Conservation (phyloP, 2,797 vertebrate genomes). For the Arnoldichthys spilopterus region DNA sequence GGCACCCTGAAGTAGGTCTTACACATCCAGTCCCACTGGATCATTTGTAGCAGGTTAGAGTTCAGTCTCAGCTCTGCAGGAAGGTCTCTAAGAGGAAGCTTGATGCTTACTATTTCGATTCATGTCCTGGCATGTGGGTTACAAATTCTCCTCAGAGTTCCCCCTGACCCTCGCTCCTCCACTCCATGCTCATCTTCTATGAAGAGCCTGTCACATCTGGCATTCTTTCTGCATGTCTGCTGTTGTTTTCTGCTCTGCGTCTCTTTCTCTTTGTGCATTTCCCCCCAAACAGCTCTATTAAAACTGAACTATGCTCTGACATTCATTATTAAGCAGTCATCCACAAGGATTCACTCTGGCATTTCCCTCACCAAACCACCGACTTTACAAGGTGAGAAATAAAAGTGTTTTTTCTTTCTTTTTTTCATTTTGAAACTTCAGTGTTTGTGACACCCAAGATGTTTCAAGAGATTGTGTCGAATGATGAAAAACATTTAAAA, state of each 20-base stretch:
- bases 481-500: background rate
- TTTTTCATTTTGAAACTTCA: conserved; percentile 13
- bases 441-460: conserved; percentile 1
- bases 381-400: conserved; percentile 11
- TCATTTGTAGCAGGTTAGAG: too few relatives aligned
- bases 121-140: background rate
- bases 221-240: conserved; percentile 35
- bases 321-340: conserved; percentile 40
- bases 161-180: background rate
- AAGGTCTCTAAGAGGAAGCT: too few relatives aligned
- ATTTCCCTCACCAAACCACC: background rate
- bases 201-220: conserved; percentile 41
- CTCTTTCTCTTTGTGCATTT: background rate
- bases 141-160: background rate
- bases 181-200: background rate
- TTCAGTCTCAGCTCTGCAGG: too few relatives aligned
- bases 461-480: conserved; percentile 8
- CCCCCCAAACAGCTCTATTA: conserved; percentile 25
- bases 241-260: conserved; percentile 42
- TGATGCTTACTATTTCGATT: background rate
- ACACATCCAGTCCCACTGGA: too few relatives aligned
- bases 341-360: conserved; percentile 11
- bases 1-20: too few relatives aligned
- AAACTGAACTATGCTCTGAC: conserved; percentile 10
- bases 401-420: background rate